Conservation (phyloP, 2,797 vertebrate genomes). For the Xyrichtys novacula region DNA sequence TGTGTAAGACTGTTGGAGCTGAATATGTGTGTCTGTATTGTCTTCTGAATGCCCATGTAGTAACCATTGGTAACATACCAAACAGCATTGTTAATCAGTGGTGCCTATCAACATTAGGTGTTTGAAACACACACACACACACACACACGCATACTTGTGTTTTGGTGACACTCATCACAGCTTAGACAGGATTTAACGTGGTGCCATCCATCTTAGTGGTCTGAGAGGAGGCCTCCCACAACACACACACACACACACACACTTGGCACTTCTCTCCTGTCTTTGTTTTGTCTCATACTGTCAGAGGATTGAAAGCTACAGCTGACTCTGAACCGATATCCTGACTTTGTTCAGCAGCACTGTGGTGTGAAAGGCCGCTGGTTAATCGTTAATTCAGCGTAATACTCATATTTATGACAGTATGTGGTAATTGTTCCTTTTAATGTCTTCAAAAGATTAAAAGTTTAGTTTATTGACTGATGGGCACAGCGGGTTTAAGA, state of each 20-base stretch:
- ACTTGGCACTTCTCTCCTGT: conserved; percentile 8
- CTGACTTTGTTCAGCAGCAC: conserved; percentile 13
- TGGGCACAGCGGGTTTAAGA: not conserved
- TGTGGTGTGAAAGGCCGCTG: conserved; percentile 3
- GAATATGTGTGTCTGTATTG: conserved; percentile 10
- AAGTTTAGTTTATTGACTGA: not conserved
- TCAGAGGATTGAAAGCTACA: conserved; percentile 15
- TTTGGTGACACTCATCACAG: conserved; percentile 71
- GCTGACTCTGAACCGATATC: conserved; percentile 20
- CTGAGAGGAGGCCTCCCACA: conserved; percentile 40
- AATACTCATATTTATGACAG: conserved; percentile 19
- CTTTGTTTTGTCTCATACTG: conserved; percentile 23
- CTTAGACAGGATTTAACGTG: conserved; percentile 69
- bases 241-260: conserved; percentile 24
- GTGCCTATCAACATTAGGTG: conserved; percentile 53
- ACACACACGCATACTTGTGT: conserved; percentile 30
- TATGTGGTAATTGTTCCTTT: conserved; percentile 13
- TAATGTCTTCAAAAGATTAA: conserved; percentile 1
- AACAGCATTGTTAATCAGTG: conserved; percentile 58
- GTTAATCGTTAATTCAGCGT: conserved; percentile 42
- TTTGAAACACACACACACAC: conserved; percentile 28
- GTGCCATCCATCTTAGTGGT: conserved; percentile 56
- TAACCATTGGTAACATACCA: conserved; percentile 61
- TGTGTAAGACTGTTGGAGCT: not conserved
- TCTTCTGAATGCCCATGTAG: conserved; percentile 50